Conservation (phyloP, 2,888 invertebrate genomes). For the Bombylius discolor region DNA sequence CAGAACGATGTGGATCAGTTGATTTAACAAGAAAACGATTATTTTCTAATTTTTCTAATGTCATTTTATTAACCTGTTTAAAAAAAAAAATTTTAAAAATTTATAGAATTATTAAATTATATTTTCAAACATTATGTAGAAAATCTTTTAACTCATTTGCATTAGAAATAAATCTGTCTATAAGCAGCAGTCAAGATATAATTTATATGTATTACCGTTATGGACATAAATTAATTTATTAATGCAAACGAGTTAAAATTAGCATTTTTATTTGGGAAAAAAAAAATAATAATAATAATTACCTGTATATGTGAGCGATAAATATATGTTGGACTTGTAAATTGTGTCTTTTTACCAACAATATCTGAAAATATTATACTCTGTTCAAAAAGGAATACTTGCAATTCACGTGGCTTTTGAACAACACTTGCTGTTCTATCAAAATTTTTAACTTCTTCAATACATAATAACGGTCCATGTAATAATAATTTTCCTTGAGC, state of each 20-base stretch:
- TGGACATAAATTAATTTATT: too few species aligned
- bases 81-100: background rate
- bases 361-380: constrained; percentile 94
- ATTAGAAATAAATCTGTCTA: too few species aligned
- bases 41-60: constrained; percentile 49
- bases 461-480: constrained; percentile 66
- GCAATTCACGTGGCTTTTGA: constrained; percentile 58
- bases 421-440: constrained; percentile 26
- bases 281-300: constrained; percentile 17
- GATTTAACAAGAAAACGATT: constrained; percentile 69
- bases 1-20: constrained; percentile 64
- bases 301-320: constrained; percentile 95
- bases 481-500: constrained; percentile 89
- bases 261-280: too few species aligned
- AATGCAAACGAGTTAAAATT: too few species aligned
- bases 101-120: too few species aligned
- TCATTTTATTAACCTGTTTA: constrained; percentile 89
- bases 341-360: constrained; percentile 82
- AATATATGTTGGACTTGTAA: constrained; percentile 84
- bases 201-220: too few species aligned
- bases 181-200: background rate
- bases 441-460: constrained; percentile 45
- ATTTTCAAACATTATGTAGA: too few species aligned
- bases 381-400: constrained; percentile 97
- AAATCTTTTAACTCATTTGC: too few species aligned